Conservation (phyloP, 2,113 vertebrate species). For the Tamias sibiricus region DNA sequence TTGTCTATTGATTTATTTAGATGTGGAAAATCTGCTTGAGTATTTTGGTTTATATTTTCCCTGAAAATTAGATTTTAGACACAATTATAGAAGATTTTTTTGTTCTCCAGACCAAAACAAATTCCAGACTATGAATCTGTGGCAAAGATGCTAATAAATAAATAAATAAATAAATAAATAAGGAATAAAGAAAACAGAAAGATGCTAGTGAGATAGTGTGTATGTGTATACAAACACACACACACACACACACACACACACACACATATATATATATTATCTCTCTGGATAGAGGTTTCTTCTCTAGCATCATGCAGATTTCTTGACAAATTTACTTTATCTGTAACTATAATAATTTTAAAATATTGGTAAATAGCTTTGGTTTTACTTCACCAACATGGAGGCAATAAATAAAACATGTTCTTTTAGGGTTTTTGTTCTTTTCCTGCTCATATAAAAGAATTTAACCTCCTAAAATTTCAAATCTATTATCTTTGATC, state of each 20-base stretch:
- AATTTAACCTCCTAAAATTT: constrained; percentile 39
- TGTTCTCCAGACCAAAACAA: neutral
- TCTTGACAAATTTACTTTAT: neutral
- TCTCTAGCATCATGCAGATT: neutral
- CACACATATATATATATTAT: rapidly evolving
- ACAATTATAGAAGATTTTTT: neutral
- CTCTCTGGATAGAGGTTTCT: neutral
- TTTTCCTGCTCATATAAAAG: constrained; percentile 27
- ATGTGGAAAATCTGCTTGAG: neutral
- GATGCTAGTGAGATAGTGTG: neutral
- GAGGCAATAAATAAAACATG: neutral
- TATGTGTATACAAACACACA: too few relatives aligned
- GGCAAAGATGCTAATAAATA: neutral
- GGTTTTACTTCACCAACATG: neutral
- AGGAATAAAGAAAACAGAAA: neutral
- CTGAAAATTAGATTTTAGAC: constrained; percentile 24
- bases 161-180: neutral
- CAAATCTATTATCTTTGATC: constrained; percentile 59
- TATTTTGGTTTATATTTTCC: neutral
- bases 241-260: too few relatives aligned
- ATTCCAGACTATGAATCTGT: neutral
- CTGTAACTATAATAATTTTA: neutral
- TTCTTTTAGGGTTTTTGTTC: neutral
- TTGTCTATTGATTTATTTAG: neutral
- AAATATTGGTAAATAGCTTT: neutral